Percentiles rank a stretch among this genome's conserved stretches.
Conservation (phyloP, 2,797 vertebrate genomes). For the Hypotaenidia philippensis region DNA sequence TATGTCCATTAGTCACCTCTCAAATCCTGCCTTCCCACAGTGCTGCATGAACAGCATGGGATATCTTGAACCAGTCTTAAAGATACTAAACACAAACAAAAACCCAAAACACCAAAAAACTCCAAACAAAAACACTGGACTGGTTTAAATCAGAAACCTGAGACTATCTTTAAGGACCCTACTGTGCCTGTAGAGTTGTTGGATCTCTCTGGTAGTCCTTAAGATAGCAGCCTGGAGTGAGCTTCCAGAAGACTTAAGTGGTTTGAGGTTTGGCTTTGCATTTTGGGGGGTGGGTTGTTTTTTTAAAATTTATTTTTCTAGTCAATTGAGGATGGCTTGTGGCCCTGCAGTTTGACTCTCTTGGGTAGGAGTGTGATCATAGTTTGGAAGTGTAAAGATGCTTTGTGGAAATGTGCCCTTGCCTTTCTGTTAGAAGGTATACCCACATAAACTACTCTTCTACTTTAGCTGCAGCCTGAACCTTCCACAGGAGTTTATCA, state of each 20-base stretch:
- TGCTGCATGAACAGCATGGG: background rate
- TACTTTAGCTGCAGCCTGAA: background rate
- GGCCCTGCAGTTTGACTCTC: accelerated
- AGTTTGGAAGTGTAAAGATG: background rate
- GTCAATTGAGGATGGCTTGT: background rate
- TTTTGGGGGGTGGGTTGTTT: background rate
- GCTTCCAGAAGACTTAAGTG: background rate
- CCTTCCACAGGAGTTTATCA: background rate
- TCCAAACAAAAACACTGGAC: background rate
- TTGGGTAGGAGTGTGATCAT: background rate
- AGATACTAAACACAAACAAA: background rate
- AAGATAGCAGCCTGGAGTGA: background rate
- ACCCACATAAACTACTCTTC: background rate
- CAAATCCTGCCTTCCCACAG: background rate
- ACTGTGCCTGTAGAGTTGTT: accelerated
- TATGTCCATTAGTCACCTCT: background rate
- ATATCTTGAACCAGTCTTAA: background rate
- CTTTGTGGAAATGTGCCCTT: background rate
- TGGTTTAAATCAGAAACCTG: background rate
- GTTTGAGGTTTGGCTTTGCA: background rate
- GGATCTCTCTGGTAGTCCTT: background rate
- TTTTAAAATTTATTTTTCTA: background rate
- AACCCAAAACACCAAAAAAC: accelerated
- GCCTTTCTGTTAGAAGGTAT: background rate
- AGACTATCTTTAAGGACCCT: background rate